Evolutionary conservation across 2,888 invertebrate genomes (phyloP).

Genomic region (Julus scandinavius): DNA sequence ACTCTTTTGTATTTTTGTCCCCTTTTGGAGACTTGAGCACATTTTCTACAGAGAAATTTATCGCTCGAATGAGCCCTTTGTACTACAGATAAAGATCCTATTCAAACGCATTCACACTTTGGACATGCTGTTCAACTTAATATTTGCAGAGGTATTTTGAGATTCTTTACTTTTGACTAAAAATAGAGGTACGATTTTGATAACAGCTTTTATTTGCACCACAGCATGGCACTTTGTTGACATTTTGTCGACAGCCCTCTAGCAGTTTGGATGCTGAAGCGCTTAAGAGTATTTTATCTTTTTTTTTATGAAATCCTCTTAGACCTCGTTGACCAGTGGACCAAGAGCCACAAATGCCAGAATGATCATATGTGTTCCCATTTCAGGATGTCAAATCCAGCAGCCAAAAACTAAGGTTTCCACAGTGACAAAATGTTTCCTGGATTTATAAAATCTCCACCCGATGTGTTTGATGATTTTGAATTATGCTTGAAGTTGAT

Average conservation of each 20-base stretch:
- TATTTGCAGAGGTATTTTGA: neutral
- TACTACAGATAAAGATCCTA: slow-evolving; percentile 23
- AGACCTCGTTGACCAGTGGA: neutral
- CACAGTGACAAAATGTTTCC: neutral
- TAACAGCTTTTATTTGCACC: slow-evolving; percentile 15
- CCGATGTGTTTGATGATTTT: neutral
- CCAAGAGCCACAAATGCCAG: neutral
- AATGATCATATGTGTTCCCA: no score
- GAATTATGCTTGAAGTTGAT: neutral
- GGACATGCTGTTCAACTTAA: neutral
- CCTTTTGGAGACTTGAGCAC: neutral
- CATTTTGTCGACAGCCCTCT: neutral
- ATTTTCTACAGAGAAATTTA: slow-evolving; percentile 10
- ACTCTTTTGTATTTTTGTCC: neutral
- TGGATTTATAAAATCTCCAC: neutral
- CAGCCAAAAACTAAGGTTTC: neutral
- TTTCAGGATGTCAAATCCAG: neutral
- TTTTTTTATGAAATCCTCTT: neutral
- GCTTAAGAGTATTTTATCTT: neutral
- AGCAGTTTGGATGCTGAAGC: neutral
- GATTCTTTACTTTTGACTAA: slow-evolving; percentile 35
- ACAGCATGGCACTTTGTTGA: neutral
- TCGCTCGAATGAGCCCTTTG: slow-evolving; percentile 1
- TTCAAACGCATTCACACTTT: slow-evolving; percentile 16
- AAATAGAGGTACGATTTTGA: slow-evolving; percentile 43